Evolutionary conservation across 2,113 vertebrate species (phyloP), one percentile per base, ranked within the genome.

Genomic region (Aramus guarauna): DNA sequence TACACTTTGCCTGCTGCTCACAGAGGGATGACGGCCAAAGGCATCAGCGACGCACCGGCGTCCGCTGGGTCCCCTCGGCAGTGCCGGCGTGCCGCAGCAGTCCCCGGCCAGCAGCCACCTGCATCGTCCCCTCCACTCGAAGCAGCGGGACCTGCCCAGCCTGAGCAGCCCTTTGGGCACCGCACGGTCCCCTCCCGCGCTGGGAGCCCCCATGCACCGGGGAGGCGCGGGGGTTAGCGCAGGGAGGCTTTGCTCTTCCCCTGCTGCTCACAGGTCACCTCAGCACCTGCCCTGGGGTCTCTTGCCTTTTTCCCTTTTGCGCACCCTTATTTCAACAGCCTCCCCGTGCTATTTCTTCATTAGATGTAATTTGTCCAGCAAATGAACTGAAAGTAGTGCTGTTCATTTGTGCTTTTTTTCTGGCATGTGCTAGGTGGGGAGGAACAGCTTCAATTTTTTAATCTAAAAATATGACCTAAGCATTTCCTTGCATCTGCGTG

Each of bases 11-110:
- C 9, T 27, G 19, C 71, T 80, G 53, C 50, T 83, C 41, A 45
- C 53, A 18, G 55, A 48, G 8, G 9, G 7, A 23, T 48, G 59
- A 32, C 4, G 13, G 36, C 59, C 67, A 22, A 43, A 62, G 39
- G 62, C 43, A 29, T 34, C 71, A 45, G 48, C 0, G 0, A 36
- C 2, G 5, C 58, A 6, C 34, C 2, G 2, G 22, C 1, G 2
- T 60, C 69, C 4, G 1, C 43, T 15, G 36, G 32, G 14, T 71
- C 37, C 1, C 0, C 43, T 24, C 2, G 0, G 4, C 39, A 30
- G 34, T 69, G 41, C 39, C 48, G 12, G 20, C 0, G 2, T 69
- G 43, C 48, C 0, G 0, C 67, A 34, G 52, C 2, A 3, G 37
- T 71, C 19, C 30, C 32, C 8, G 8, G 27, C 29, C 72, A 48